Evolutionary conservation across 2,888 invertebrate species (phyloP), one percentile per base, ranked within the genome.

Genomic region (Thereva nobilitata): DNA sequence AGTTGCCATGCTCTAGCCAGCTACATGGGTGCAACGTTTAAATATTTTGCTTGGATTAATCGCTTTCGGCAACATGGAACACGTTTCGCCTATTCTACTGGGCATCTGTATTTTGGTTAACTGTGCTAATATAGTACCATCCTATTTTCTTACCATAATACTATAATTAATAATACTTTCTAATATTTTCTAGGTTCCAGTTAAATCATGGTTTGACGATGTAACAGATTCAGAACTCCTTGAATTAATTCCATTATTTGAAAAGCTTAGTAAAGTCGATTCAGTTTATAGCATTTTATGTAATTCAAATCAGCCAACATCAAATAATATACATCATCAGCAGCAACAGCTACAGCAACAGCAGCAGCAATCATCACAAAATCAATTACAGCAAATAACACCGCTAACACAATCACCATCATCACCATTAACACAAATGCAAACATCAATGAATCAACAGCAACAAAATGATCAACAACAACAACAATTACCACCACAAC

Each of bases 151-250:
- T 8, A n/a, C n/a, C 12, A 6, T 47, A 6, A 47, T n/a, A 10
- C 4, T 6, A 10, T 47, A n/a, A 47, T 12, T 3, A 10, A 3
- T 47, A 5, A 10, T 50, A 9, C 42, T 42, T 42, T 68, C 44
- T 57, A 7, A 37, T 57, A 42, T 38, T 80, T 80, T 23, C 1
- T 81, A 93, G 92, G 96, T 99, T 82, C 97, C 98, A 79, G 97
- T 99, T 73, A 93, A 95, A 79, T 97, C 97, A 73, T 99, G 99
- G 99, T 99, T 99, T 84, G 98, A 99, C 84, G 99, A 99, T 83
- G 93, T 94, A 88, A 90, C 91, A 77, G 99, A 99, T 83, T 92
- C 93, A 70, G 98, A 99, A 83, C 87, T 99, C 73, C 86, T 95
- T 78, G 97, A 99, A 84, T 86, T 99, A 80, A 92, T 99, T 82